Percentiles rank a stretch among this genome's conserved stretches.
Evolutionary conservation across 2,113 vertebrate genomes (phyloP).

Genomic region (Anas platyrhynchos): DNA sequence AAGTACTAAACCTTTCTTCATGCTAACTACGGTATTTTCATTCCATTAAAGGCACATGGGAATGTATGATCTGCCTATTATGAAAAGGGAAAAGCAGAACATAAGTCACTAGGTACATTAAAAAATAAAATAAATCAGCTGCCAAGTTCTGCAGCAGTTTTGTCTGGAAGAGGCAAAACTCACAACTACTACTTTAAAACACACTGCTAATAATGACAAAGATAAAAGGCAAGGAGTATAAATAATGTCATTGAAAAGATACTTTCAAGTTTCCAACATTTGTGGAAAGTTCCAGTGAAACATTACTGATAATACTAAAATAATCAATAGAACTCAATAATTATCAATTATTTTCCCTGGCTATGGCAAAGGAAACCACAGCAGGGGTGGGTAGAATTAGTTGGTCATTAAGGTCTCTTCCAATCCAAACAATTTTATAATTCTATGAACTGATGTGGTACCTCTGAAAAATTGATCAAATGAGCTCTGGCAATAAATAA

Average conservation of each 20-base stretch:
- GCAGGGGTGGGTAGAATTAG: too few relatives aligned
- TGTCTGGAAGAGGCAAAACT: neutral
- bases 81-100: too few relatives aligned
- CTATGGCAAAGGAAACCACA: too few relatives aligned
- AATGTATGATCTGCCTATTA: neutral
- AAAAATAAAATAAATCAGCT: neutral
- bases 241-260: neutral
- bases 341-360: too few relatives aligned
- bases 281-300: neutral
- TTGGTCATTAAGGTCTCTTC: too few relatives aligned
- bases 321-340: too few relatives aligned
- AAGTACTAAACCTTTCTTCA: neutral
- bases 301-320: too few relatives aligned
- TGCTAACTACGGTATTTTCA: neutral
- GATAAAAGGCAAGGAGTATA: neutral
- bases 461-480: neutral
- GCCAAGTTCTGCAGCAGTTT: neutral
- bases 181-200: neutral
- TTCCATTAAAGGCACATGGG: neutral
- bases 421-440: too few relatives aligned
- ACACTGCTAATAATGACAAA: neutral
- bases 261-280: neutral
- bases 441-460: neutral
- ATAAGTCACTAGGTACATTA: neutral
- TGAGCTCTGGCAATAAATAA: neutral